Percentiles rank a stretch among this genome's conserved stretches.
Evolutionary conservation across 1,140 invertebrate species (phyloP).

Genomic region (Drosophila equinoxialis): DNA sequence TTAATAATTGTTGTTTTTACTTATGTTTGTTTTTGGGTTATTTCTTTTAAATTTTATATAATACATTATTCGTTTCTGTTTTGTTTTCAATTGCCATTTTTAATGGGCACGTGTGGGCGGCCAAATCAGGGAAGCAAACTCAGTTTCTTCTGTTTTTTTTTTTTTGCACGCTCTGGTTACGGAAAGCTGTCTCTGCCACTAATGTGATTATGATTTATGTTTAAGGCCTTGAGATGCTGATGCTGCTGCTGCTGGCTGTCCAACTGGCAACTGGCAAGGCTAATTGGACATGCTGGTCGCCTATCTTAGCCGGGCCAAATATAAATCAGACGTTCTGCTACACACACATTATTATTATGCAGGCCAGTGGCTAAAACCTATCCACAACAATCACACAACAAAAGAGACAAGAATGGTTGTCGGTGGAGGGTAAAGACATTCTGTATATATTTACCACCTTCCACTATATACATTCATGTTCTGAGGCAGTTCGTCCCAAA

Average conservation of each 20-base stretch:
- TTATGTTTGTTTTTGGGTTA: constrained; percentile 4
- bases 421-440: constrained; percentile 35
- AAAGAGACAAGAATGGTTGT: background rate
- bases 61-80: constrained; percentile 64
- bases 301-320: constrained; percentile 24
- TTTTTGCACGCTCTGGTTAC: constrained; percentile 33
- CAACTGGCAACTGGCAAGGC: constrained; percentile 37
- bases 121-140: constrained; percentile 39
- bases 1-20: constrained; percentile 58
- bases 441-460: background rate
- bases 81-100: constrained; percentile 45
- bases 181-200: constrained; percentile 32
- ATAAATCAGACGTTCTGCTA: constrained; percentile 44
- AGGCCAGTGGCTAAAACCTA: constrained; percentile 7
- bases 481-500: constrained; percentile 29
- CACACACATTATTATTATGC: constrained; percentile 56
- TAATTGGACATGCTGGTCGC: constrained; percentile 72
- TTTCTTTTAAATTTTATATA: constrained; percentile 51
- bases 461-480: constrained; percentile 21
- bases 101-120: constrained; percentile 54
- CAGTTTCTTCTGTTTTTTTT: background rate
- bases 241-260: constrained; percentile 33
- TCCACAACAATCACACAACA: background rate
- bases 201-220: constrained; percentile 79
- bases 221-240: constrained; percentile 58